Base-by-base conservation (phyloP, 2,888 invertebrate genomes). In the Pollenia griseotomentosa region DNA sequence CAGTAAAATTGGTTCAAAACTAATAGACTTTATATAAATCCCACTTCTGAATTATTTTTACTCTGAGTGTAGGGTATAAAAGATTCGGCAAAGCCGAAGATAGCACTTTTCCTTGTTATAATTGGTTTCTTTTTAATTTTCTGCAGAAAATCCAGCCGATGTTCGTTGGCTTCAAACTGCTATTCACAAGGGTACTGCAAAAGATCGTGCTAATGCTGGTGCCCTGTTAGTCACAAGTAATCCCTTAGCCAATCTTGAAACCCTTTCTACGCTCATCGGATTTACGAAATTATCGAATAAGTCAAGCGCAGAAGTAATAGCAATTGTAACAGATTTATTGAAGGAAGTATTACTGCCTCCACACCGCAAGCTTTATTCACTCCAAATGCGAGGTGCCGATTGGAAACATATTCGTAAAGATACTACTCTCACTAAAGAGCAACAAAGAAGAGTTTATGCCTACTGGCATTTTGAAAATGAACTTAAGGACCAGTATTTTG, bases 381-480 rank as follows among this genome's bases (percentile, higher is more conserved):
- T 93, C 12, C 90, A 90, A 80, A 90, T 92, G 81, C 91, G 94
- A 2, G 94, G 92, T 1, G 91, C 90, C 2, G 93, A 93, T 83
- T 94, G 93, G 93, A 94, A 93, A 81, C 61, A 88, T 0, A 65
- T 93, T 3, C 91, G 90, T 19, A 93, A 92, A 23, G 89, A 90
- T 19, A 89, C 90, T 0, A 81, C 86, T 1, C 66, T 93, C 7
- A 89, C 96, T 89, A 96, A 96, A 89, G 95, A 95, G 42, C 94
- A 95, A 0, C 94, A 95, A 68, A 94, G 96, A 78, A 96, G 95
- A 88, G 94, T 96, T 86, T 94, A 97, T 16, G 95, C 96, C 11
- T 93, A 95, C 79, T 99, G 99, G 98, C 96, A 96, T 90, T 99
- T 96, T 93, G 99, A 99, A 92, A 97, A 97, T 91, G 96, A 97